Conservation (phyloP, 2,113 vertebrate species). For the Arenaria interpres region DNA sequence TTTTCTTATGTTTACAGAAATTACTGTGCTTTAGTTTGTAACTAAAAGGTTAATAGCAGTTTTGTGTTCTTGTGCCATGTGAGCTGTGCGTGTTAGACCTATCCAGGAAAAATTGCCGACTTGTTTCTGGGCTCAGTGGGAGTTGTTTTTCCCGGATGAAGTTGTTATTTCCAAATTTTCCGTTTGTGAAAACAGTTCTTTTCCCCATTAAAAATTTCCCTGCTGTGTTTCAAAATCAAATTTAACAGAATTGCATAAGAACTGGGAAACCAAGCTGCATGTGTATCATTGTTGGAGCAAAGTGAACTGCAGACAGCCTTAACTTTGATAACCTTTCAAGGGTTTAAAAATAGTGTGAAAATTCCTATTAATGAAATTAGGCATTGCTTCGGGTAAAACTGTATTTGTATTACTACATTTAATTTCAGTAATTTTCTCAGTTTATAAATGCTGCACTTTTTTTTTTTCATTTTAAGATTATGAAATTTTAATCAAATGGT, state of each 20-base stretch:
- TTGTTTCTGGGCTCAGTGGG: neutral
- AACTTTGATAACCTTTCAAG: neutral
- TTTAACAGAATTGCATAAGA: neutral
- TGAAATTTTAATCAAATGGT: neutral
- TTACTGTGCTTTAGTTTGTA: neutral
- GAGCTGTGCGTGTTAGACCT: neutral
- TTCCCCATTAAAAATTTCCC: neutral
- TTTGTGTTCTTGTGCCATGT: neutral
- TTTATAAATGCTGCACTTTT: neutral
- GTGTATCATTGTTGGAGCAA: neutral
- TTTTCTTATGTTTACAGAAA: neutral
- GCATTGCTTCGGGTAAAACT: neutral
- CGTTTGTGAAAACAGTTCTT: neutral
- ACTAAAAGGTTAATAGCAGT: neutral
- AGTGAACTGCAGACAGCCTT: neutral
- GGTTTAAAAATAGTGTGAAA: neutral
- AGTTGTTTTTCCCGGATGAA: slow-evolving; percentile 7
- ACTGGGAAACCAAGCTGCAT: neutral
- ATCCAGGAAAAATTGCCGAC: neutral
- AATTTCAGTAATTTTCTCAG: neutral
- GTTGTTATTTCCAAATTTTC: slow-evolving; percentile 25
- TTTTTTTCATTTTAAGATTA: neutral
- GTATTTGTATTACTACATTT: neutral
- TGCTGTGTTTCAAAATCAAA: neutral
- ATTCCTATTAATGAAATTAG: neutral